Conservation (phyloP, 2,797 vertebrate species). For the Phylloscopus collybita region DNA sequence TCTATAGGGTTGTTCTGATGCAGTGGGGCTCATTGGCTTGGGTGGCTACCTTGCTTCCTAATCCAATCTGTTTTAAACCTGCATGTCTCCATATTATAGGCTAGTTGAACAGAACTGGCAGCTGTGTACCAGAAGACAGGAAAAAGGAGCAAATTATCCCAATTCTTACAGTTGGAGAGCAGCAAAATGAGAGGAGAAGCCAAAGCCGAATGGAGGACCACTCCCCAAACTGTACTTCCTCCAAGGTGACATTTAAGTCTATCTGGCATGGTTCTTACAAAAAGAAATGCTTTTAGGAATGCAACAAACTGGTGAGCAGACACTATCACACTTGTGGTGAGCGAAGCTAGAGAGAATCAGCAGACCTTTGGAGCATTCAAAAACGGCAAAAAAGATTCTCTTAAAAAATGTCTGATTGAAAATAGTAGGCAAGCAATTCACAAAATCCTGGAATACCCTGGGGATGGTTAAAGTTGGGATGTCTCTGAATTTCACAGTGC, state of each 20-base stretch:
- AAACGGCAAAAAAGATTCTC: neutral
- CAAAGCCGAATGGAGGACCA: neutral
- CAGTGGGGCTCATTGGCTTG: neutral
- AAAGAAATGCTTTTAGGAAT: neutral
- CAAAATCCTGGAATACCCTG: neutral
- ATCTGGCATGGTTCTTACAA: neutral
- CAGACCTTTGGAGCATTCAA: neutral
- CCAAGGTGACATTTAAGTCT: neutral
- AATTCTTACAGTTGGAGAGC: neutral
- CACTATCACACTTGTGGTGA: neutral
- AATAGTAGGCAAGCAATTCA: neutral
- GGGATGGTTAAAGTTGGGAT: neutral
- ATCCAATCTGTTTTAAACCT: neutral
- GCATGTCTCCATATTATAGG: neutral
- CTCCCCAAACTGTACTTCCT: neutral
- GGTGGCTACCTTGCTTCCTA: neutral
- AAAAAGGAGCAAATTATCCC: neutral
- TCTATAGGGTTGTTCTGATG: neutral
- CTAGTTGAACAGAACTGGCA: neutral
- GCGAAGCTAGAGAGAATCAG: neutral
- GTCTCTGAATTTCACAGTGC: neutral
- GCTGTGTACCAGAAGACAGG: neutral
- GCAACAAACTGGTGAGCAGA: neutral
- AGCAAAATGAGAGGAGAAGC: neutral
- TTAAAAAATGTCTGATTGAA: neutral